Conservation (phyloP, 2,113 vertebrate species). For the Bambusicola thoracicus region DNA sequence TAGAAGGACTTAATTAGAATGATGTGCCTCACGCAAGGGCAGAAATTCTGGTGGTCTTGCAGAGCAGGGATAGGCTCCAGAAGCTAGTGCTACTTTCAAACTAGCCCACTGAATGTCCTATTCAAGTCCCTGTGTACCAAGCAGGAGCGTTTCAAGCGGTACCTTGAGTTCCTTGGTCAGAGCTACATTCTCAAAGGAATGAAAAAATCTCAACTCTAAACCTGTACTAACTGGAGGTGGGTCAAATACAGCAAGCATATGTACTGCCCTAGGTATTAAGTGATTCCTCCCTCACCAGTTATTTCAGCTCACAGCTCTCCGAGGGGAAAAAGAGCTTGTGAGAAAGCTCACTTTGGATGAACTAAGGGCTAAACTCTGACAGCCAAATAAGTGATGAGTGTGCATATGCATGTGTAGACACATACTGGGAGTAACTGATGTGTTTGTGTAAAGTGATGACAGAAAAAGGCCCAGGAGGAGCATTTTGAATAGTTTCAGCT, state of each 20-base stretch:
- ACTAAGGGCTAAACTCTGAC: neutral
- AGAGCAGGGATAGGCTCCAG: neutral
- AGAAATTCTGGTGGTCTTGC: neutral
- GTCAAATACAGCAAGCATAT: neutral
- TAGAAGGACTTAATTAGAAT: neutral
- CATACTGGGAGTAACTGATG: neutral
- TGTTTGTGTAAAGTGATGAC: neutral
- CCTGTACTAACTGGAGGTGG: rapidly evolving
- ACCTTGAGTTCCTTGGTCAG: neutral
- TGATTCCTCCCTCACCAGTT: neutral
- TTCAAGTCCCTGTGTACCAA: no score
- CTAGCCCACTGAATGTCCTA: neutral
- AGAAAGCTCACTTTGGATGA: neutral
- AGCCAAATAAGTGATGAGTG: neutral
- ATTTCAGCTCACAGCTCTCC: neutral
- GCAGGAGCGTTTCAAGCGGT: neutral
- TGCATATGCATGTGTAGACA: rapidly evolving
- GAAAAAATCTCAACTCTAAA: no score
- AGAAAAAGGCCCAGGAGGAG: neutral
- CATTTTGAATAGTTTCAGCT: neutral
- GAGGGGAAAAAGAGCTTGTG: neutral
- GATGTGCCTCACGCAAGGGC: neutral
- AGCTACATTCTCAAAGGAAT: neutral
- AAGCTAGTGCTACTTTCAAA: neutral
- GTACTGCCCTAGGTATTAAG: neutral